Evolutionary conservation across 2,888 invertebrate species (phyloP).

Genomic region (Oscheius sp.): DNA sequence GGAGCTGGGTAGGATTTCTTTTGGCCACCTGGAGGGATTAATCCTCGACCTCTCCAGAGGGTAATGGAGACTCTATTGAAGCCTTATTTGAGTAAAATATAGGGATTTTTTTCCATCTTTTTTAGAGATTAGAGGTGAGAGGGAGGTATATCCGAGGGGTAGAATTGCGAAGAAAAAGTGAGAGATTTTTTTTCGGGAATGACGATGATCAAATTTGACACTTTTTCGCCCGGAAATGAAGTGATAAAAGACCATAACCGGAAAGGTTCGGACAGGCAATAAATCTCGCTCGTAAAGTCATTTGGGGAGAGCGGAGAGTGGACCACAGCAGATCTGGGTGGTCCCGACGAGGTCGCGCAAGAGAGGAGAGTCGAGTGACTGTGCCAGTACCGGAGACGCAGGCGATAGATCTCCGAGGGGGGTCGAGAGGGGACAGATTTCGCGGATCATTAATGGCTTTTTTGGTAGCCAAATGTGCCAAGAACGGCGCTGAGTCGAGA

Average conservation of each 20-base stretch:
- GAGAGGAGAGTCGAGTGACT: slow-evolving; percentile 1
- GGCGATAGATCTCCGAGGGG: slow-evolving; percentile 16
- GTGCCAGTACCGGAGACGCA: neutral
- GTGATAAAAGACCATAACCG: too few relatives aligned
- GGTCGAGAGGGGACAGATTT: slow-evolving; percentile 16
- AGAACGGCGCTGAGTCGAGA: too few relatives aligned
- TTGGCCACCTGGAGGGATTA: too few relatives aligned
- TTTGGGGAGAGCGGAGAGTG: slow-evolving; percentile 5
- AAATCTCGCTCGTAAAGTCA: slow-evolving; percentile 29
- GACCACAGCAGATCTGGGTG: slow-evolving; percentile 10
- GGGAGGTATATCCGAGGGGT: too few relatives aligned
- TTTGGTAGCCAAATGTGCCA: too few relatives aligned
- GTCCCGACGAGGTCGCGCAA: slow-evolving; percentile 8
- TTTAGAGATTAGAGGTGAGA: too few relatives aligned
- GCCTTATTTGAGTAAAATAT: too few relatives aligned
- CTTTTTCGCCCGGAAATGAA: neutral
- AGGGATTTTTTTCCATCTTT: too few relatives aligned
- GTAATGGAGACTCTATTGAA: too few relatives aligned
- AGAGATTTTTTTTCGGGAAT: neutral
- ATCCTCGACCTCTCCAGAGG: too few relatives aligned
- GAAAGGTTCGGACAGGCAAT: slow-evolving; percentile 18
- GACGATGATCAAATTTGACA: neutral
- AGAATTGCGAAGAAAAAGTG: neutral
- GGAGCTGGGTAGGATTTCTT: too few relatives aligned
- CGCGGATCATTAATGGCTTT: slow-evolving; percentile 8